Base-by-base conservation (phyloP, 2,888 invertebrate species). In the Macrosiphum euphorbiae region DNA sequence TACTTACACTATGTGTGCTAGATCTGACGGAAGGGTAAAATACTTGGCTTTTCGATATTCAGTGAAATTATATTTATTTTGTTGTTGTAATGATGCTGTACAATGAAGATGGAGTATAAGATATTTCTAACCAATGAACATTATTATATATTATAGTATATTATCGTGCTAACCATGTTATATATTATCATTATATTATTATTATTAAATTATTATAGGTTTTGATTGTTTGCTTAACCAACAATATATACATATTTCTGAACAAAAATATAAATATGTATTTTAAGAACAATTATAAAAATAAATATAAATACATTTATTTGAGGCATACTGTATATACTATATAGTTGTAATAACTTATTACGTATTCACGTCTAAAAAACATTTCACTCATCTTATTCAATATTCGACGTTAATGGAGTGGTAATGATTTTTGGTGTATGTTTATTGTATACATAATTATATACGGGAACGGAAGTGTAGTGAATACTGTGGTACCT, bases 351-450 rank as follows among this genome's bases (percentile, higher is more conserved):
- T 50, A 47, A 47, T 47, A 47, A 52, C 16, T 16, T 3, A 52
- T 52, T 50, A 50, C 8, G 44, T 44, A 5, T 44, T 44, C 47
- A 11, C 44, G 44, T 44, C 44, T 44, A 47, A 47, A 47, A 47
- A 47, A 78, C 35, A 67, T 78, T 90, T 78, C 26, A 78, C 78
- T 35, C 13, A 26, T 78, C 10, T 41, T 8, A 52, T 41, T 90
- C 78, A 10, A 52, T 8, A 52, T 41, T 90, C 78, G 20, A 52
- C 50, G 50, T 35, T 50, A 91, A 85, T 85, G 85, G 11, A 91
- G n/a, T 86, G 58, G n/a, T 91, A 92, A 87, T 61, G 86, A 92
- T 92, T 92, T 92, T 92, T 92, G 3, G 10, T 85, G 44, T 28
- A 20, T 1, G 26, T 85, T 13, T 26, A 52, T 52, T 52, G 26